phyloP scores from a whole-genome alignment of 2,113 vertebrate genomes.

The Pseudorectes ferrugineus region DNA sequence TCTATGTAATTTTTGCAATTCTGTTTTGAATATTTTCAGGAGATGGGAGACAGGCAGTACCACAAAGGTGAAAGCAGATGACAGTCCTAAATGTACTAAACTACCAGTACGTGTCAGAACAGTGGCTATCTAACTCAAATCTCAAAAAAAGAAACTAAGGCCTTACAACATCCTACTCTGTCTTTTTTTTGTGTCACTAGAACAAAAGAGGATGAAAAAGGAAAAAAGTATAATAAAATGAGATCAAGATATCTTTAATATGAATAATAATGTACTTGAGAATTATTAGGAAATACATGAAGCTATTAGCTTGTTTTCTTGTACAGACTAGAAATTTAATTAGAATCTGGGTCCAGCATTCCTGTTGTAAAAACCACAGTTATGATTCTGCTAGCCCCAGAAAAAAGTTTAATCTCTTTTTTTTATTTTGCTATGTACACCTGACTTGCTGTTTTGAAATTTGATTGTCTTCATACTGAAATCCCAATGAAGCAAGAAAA shows the following conservation, averaged over 20 bases:
- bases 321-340: neutral
- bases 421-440: neutral
- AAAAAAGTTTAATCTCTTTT: neutral
- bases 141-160: neutral
- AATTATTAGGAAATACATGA: neutral
- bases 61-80: neutral
- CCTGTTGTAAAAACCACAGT: neutral
- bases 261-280: neutral
- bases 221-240: neutral
- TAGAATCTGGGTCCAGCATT: neutral
- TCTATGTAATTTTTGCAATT: neutral
- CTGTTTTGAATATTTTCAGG: neutral
- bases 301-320: neutral
- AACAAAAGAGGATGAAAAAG: neutral
- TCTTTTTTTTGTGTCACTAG: neutral
- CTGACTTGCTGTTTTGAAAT: neutral
- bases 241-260: neutral
- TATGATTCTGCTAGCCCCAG: neutral
- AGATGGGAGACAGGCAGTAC: neutral
- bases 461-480: neutral
- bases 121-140: neutral
- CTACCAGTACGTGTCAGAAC: neutral
- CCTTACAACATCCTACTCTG: fast-evolving
- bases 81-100: neutral
- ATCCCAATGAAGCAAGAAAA: neutral